phyloP scores from a whole-genome alignment of 2,113 vertebrate species.

The Perognathus longimembris region DNA sequence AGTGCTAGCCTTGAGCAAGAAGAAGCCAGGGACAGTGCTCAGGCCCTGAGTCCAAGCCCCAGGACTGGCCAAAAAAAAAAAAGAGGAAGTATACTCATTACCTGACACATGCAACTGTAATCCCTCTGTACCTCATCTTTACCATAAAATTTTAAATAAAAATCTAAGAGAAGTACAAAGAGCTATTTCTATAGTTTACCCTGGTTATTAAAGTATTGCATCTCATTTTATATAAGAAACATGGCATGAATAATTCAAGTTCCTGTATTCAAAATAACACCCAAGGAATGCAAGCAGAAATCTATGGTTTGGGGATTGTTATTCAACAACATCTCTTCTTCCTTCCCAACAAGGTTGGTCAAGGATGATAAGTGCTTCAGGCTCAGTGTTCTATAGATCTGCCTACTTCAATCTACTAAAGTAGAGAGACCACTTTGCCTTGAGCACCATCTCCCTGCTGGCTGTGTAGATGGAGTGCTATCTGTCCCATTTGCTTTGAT shows the following conservation, averaged over 20 bases:
- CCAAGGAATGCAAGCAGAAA: not conserved
- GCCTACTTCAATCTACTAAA: not conserved
- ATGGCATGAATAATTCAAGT: not conserved
- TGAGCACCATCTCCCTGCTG: not conserved
- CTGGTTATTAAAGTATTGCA: not conserved
- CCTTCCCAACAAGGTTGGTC: not conserved
- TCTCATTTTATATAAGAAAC: not conserved
- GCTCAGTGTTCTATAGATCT: not conserved
- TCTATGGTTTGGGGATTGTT: not conserved
- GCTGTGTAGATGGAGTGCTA: not conserved
- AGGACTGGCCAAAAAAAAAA: too few species aligned
- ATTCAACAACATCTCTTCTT: not conserved
- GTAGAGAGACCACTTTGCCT: not conserved
- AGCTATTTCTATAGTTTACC: not conserved
- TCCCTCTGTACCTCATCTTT: too few species aligned
- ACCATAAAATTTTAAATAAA: too few species aligned
- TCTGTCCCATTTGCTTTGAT: not conserved
- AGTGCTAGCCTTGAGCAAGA: too few species aligned
- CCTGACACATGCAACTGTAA: too few species aligned
- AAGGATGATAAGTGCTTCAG: not conserved
- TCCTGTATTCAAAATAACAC: conserved; percentile 27
- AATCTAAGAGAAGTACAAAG: too few species aligned
- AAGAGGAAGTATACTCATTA: too few species aligned
- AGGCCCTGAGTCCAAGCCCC: too few species aligned
- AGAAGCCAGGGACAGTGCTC: too few species aligned